Evolutionary conservation across 2,113 vertebrate species (phyloP).

Genomic region (Nothobranchius furzeri): DNA sequence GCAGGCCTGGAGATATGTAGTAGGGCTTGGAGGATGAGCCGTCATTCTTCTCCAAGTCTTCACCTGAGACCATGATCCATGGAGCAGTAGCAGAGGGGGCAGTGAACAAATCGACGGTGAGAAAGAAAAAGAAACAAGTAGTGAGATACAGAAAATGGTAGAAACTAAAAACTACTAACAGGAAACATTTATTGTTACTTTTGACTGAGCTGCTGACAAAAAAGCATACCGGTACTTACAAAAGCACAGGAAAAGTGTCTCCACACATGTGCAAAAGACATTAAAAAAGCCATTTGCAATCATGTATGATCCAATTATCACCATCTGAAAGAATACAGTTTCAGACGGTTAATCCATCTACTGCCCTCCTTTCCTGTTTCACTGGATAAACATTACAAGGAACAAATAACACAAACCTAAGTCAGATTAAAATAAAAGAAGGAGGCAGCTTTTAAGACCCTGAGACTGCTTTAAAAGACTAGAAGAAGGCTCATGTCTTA

Average conservation of each 20-base stretch:
- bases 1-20: conserved; percentile 91
- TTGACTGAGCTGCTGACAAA: not conserved
- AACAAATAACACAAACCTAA: too few relatives aligned
- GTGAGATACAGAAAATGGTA: conserved; percentile 29
- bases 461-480: not conserved
- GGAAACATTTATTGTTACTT: too few relatives aligned
- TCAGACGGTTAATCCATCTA: not conserved
- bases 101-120: conserved; percentile 6
- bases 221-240: conserved; percentile 90
- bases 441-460: too few relatives aligned
- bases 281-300: conserved; percentile 95
- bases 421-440: too few relatives aligned
- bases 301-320: conserved; percentile 91
- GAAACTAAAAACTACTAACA: not conserved
- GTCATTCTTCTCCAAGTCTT: conserved; percentile 96
- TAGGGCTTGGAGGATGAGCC: conserved; percentile 92
- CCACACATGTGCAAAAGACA: conserved; percentile 97
- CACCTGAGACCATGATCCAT: conserved; percentile 79
- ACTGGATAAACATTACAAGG: too few relatives aligned
- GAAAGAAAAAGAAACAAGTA: conserved; percentile 40
- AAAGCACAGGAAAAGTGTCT: conserved; percentile 97
- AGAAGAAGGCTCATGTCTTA: not conserved
- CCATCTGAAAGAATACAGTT: conserved; percentile 79
- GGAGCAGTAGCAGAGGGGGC: conserved; percentile 4
- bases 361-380: too few relatives aligned